These are phyloP conservation scores for Melieria picta DNA, from an alignment of 2,888 invertebrate species.

Conservation along the genomic window DNA sequence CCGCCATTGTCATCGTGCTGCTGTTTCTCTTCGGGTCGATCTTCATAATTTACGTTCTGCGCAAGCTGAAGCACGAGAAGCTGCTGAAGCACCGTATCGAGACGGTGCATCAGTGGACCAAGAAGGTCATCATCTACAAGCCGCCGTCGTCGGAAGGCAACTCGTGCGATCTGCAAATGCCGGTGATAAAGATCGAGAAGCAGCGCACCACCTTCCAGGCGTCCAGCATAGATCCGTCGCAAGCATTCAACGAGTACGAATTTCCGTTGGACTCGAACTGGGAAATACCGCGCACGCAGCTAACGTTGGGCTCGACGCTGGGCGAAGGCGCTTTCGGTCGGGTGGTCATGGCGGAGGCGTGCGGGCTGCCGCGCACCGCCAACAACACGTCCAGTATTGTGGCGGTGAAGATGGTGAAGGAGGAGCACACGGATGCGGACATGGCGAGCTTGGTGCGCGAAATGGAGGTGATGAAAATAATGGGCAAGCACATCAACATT, in stretches of 20 bases:
- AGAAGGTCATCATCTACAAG: slow-evolving; percentile 88
- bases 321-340: slow-evolving; percentile 99
- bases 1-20: slow-evolving; percentile 69
- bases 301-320: slow-evolving; percentile 82
- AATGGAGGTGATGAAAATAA: slow-evolving; percentile 99
- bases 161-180: slow-evolving; percentile 70
- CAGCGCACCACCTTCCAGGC: slow-evolving; percentile 77
- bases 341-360: slow-evolving; percentile 89
- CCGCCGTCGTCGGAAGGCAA: slow-evolving; percentile 67
- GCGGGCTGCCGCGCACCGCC: slow-evolving; percentile 65
- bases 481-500: slow-evolving; percentile 96
- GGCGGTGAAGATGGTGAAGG: slow-evolving; percentile 99
- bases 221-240: slow-evolving; percentile 71
- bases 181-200: slow-evolving; percentile 91
- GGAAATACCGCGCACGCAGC: slow-evolving; percentile 87
- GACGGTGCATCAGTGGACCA: slow-evolving; percentile 89
- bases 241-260: slow-evolving; percentile 90
- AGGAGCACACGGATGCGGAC: slow-evolving; percentile 96
- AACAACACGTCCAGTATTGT: slow-evolving; percentile 72
- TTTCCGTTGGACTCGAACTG: slow-evolving; percentile 93
- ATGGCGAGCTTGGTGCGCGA: slow-evolving; percentile 97
- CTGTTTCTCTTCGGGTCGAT: slow-evolving; percentile 66
- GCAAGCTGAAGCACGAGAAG: slow-evolving; percentile 79
- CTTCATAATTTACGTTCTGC: slow-evolving; percentile 73
- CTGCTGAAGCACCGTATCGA: slow-evolving; percentile 83